Conservation (phyloP, 2,797 vertebrate genomes). For the Limnodromus scolopaceus region DNA sequence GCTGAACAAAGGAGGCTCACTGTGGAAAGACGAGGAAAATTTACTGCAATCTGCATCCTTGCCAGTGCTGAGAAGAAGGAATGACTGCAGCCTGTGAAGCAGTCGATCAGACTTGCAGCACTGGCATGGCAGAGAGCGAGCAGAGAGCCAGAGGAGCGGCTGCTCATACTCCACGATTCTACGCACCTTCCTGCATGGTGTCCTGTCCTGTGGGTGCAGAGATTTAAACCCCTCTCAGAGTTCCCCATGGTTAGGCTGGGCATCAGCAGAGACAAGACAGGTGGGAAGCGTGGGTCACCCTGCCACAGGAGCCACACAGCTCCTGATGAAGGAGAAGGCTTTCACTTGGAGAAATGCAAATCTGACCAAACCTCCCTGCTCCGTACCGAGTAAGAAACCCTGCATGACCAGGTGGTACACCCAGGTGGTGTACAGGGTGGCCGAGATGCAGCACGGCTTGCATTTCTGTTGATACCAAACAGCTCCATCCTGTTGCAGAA, state of each 20-base stretch:
- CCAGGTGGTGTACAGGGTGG: neutral
- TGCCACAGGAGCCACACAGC: fast-evolving
- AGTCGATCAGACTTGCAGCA: neutral
- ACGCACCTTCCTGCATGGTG: fast-evolving
- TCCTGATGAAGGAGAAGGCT: neutral
- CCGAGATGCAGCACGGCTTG: neutral
- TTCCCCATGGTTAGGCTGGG: neutral
- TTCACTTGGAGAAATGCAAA: neutral
- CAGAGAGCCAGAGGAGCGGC: neutral
- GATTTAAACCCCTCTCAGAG: neutral
- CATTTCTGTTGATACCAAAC: fast-evolving
- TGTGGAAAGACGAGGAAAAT: neutral
- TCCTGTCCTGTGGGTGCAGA: neutral
- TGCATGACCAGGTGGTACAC: fast-evolving
- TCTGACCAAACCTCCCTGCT: neutral
- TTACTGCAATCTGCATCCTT: neutral
- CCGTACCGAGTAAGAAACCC: neutral
- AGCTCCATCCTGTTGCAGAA: neutral
- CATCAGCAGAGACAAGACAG: neutral
- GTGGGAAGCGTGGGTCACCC: neutral
- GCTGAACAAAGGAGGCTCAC: neutral
- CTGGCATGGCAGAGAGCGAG: neutral
- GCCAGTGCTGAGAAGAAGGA: neutral
- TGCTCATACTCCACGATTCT: fast-evolving
- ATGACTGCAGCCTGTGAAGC: neutral